Evolutionary conservation across 2,797 vertebrate species (phyloP).

Genomic region (Pampus argenteus): DNA sequence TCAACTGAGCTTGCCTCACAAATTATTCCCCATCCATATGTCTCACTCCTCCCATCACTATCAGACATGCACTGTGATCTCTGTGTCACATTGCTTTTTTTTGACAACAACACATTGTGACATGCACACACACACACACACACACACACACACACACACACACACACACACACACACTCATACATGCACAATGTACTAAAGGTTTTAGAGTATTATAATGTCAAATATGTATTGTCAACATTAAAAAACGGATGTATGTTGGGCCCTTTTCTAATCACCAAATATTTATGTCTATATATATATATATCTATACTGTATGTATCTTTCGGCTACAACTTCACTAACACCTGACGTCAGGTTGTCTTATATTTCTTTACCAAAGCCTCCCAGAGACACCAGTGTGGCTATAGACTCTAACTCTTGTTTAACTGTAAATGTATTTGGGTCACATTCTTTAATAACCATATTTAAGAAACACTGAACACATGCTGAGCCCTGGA

Average conservation of each 20-base stretch:
- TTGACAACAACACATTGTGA: conserved; percentile 25
- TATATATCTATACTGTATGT: background rate
- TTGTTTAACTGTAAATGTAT: background rate
- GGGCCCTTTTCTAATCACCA: background rate
- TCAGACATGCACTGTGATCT: conserved; percentile 12
- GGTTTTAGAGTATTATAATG: background rate
- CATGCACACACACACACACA: too few relatives aligned
- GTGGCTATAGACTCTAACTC: too few relatives aligned
- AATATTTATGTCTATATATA: background rate
- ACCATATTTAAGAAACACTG: background rate
- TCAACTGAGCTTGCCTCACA: conserved; percentile 35
- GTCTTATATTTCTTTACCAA: too few relatives aligned
- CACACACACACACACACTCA: background rate
- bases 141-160: background rate
- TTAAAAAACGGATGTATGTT: too few relatives aligned
- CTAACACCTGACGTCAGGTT: too few relatives aligned
- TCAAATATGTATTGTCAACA: background rate
- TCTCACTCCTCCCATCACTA: conserved; percentile 36
- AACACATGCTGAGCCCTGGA: background rate
- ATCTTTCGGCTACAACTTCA: background rate
- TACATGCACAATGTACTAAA: background rate
- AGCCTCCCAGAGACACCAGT: too few relatives aligned
- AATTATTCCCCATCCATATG: conserved; percentile 57
- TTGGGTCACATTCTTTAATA: background rate
- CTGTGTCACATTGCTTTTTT: conserved; percentile 13